Base-by-base conservation (phyloP, 2,113 vertebrate species). In the Dasyornis broadbenti region DNA sequence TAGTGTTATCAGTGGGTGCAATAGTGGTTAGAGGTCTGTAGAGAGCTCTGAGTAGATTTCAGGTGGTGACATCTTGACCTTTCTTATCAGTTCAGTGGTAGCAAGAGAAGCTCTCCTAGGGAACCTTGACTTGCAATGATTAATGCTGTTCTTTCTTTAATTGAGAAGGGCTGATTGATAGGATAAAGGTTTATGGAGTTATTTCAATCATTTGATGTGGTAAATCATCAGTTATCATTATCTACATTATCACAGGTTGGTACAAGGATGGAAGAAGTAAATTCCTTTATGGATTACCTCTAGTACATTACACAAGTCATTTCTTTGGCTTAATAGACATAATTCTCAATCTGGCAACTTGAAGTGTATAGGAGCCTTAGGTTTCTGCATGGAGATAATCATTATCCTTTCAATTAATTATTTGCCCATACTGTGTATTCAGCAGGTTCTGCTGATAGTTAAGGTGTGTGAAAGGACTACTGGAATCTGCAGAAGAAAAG, bases 61-160 rank as follows among this genome's bases (percentile, higher is more conserved):
- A 89, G 78, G 86, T 5, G 6, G 31, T 92, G 53, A 92, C 93
- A 90, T 92, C 30, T 71, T 92, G 60, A 56, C 82, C 30, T 33
- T 12, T 66, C 40, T 97, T 95, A 94, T 95, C 80, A 93, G 73
- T 71, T 81, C 45, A 66, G 6, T 39, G 70, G 82, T 79, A 92
- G 45, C 53, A 70, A 73, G 73, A 95, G 72, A 71, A 92, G 42
- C 80, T 96, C 44, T 96, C 54, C 15, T 73, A 59, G 90, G 54
- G 61, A 83, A 90, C 37, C 64, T 71, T 69, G 89, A 35, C 42
- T 84, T 37, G 76, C 85, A 45, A 37, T 96, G 80, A 96, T 95
- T 96, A 94, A 96, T 97, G 52, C 33, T 93, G 40, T 68, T 92
- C 94, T 96, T 92, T 95, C 81, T 83, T 97, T 95, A 96, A 96